Base-by-base conservation (phyloP, 2,113 vertebrate species). In the Morone chrysops region DNA sequence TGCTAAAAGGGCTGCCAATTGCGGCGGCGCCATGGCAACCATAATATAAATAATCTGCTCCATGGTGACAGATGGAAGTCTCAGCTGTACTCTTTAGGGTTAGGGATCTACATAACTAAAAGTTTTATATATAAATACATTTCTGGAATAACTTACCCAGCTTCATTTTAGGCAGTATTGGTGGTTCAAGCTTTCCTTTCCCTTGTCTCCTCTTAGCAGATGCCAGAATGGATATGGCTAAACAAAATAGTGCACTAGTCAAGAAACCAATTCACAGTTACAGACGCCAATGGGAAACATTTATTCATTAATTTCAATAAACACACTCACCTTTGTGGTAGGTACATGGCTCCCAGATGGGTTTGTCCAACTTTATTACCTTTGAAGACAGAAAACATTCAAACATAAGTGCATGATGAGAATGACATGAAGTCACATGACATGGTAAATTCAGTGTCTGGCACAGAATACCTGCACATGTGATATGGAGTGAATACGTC, bases 381-480 rank as follows among this genome's bases (percentile, higher is more conserved):
- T 92, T 50, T 50, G 48, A 60, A 36, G 17, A 51, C 4, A 59
- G 20, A 61, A 60, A 4, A 65, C 9, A 67, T 76, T 20, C 1
- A 20, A n/a, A 50, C 22, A 68, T 69, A 65, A 53, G 60, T 0
- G 5, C n/a, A 51, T 22, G 36, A 4, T 1, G 43, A 10, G 8
- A 50, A 51, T 1, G 1, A 53, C 51, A 53, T 53, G 51, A 20
- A 53, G 16, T 18, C n/a, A 8, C 18, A 53, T 53, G 8, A 20
- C 31, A 72, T 25, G 10, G 16, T 40, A 9, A 45, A 18, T 20
- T 12, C 0, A 6, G 17, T 62, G 17, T 72, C 1, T 36, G 4
- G 3, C 61, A 20, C 10, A 8, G 8, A 31, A 50, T 90, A 93
- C 93, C 92, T 93, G 91, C 18, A 76, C 13, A 20, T 25, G 5